These are phyloP conservation scores for Gymnothorax javanicus DNA, from an alignment of 2,797 vertebrate genomes.

Conservation along the genomic window DNA sequence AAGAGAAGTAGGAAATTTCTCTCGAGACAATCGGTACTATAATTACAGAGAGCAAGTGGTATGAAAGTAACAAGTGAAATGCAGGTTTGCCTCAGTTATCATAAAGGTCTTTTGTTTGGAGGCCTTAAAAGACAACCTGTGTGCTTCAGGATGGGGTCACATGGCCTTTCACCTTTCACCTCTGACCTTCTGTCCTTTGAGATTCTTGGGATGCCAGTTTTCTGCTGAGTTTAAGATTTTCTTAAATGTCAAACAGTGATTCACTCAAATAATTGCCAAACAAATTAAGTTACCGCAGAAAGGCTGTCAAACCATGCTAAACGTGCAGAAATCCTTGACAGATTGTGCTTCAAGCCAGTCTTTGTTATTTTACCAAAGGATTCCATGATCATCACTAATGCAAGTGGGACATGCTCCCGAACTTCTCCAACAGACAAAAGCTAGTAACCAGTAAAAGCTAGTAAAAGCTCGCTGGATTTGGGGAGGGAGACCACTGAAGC, in stretches of 20 bases:
- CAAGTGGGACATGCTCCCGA: slow-evolving; percentile 47
- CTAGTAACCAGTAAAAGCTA: slow-evolving; percentile 37
- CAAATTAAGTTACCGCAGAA: not conserved
- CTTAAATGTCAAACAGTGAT: not conserved
- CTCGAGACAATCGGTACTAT: not conserved
- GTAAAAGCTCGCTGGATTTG: not conserved
- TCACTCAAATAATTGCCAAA: not conserved
- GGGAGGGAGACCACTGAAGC: not conserved
- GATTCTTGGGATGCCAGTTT: not conserved
- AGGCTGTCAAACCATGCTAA: not conserved
- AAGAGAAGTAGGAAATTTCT: not conserved
- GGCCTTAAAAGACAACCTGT: not conserved
- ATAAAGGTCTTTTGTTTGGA: not conserved
- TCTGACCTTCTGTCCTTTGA: not conserved
- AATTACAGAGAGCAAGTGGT: not conserved
- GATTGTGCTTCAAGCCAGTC: slow-evolving; percentile 48
- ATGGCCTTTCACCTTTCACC: not conserved
- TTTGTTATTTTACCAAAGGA: slow-evolving; percentile 46
- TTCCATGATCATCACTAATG: slow-evolving; percentile 51
- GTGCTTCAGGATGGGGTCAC: not conserved
- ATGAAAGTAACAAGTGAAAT: not conserved
- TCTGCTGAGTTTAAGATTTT: not conserved
- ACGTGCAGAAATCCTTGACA: slow-evolving; percentile 25
- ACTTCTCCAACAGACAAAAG: slow-evolving; percentile 47
- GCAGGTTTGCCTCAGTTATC: not conserved